These are phyloP conservation scores for Gadopsis bispinosus DNA, from an alignment of 2,797 vertebrate genomes.

Conservation along the genomic window DNA sequence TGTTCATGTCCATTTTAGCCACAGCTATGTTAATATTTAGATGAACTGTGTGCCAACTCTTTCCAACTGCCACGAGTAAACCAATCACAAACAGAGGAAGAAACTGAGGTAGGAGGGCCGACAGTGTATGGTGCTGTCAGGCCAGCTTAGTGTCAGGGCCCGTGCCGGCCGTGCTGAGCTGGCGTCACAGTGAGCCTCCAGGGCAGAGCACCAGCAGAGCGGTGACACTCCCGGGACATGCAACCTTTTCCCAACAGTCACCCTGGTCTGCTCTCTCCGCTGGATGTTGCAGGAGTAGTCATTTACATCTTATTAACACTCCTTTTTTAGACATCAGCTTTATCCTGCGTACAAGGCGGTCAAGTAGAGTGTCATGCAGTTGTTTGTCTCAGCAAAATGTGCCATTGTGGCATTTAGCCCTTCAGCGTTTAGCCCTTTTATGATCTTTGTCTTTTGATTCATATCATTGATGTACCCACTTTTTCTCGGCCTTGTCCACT, in stretches of 20 bases:
- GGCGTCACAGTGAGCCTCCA: conserved; percentile 41
- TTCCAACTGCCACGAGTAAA: background rate
- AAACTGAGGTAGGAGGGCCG: conserved; percentile 30
- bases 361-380: background rate
- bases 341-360: background rate
- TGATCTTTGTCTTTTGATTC: background rate
- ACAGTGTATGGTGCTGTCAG: conserved; percentile 61
- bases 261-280: conserved; percentile 43
- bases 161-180: conserved; percentile 29
- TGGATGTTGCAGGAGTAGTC: conserved; percentile 27
- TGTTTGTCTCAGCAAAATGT: background rate
- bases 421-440: background rate
- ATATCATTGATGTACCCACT: background rate
- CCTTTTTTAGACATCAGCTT: background rate
- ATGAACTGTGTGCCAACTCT: background rate
- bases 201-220: conserved; percentile 57
- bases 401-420: background rate
- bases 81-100: conserved; percentile 8
- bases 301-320: conserved; percentile 33
- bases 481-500: background rate
- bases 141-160: conserved; percentile 50
- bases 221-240: conserved; percentile 57
- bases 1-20: conserved; percentile 2
- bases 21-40: conserved; percentile 1
- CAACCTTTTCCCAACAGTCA: conserved; percentile 59